Conservation (phyloP, 2,888 invertebrate species). For the Lacanobia oleracea region DNA sequence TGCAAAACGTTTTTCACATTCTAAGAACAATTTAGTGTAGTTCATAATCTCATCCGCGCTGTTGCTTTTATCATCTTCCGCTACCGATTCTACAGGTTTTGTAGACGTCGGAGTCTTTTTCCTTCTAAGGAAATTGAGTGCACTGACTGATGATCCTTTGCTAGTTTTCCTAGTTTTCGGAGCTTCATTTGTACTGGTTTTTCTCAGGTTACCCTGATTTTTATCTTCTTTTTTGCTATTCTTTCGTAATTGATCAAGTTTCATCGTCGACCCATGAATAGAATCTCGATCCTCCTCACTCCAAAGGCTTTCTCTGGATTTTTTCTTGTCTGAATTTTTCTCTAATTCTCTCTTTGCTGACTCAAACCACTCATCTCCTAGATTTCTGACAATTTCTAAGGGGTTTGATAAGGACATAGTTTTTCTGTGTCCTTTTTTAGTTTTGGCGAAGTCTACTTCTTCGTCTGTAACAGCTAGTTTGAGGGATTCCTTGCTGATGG, state of each 20-base stretch:
- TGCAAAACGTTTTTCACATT: conserved; percentile 83
- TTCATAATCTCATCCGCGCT: conserved; percentile 82
- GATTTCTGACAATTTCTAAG: conserved; percentile 84
- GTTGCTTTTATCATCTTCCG: conserved; percentile 79
- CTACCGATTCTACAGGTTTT: conserved; percentile 84
- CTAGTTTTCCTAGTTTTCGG: conserved; percentile 85
- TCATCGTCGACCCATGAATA: conserved; percentile 82
- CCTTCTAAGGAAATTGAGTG: conserved; percentile 84
- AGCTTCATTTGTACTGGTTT: conserved; percentile 79
- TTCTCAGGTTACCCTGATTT: conserved; percentile 76
- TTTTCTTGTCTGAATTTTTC: conserved; percentile 84
- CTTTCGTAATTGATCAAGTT: conserved; percentile 82
- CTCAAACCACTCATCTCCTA: conserved; percentile 88
- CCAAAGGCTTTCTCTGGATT: conserved; percentile 88
- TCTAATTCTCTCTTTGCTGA: conserved; percentile 82
- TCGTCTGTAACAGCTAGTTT: conserved; percentile 88
- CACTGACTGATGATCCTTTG: conserved; percentile 86
- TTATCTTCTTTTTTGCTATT: conserved; percentile 86
- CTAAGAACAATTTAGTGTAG: conserved; percentile 83
- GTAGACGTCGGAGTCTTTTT: conserved; percentile 84
- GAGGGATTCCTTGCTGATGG: conserved; percentile 87
- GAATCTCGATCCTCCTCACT: conserved; percentile 88
- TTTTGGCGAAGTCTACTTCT: conserved; percentile 79
- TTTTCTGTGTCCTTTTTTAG: conserved; percentile 86
- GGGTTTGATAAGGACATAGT: conserved; percentile 89